Conservation (phyloP, 1,140 invertebrate species). For the Homarus americanus region DNA sequence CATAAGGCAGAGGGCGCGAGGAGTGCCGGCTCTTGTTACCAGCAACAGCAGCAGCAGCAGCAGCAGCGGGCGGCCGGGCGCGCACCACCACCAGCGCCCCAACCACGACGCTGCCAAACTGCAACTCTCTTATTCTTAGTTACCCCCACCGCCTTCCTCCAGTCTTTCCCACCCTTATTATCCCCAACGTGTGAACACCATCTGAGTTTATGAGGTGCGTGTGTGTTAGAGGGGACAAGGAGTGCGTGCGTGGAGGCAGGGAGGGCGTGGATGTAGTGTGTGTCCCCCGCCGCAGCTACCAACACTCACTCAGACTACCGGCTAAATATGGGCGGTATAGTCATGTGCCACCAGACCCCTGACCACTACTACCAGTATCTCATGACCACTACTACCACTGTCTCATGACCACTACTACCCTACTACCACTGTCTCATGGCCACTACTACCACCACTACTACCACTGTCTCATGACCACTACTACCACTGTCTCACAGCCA, state of each 20-base stretch:
- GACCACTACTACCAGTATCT: background rate
- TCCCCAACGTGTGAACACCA: background rate
- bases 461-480: no score
- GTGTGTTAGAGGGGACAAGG: background rate
- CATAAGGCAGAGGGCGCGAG: constrained; percentile 42
- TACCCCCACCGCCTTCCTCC: constrained; percentile 5
- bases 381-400: background rate
- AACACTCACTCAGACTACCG: background rate
- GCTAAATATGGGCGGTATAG: constrained; percentile 31
- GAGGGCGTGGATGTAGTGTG: no score
- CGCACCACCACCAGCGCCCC: constrained; percentile 20
- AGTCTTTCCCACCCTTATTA: background rate
- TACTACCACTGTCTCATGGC: background rate
- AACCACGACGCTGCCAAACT: constrained; percentile 49
- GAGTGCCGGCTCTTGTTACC: constrained; percentile 52
- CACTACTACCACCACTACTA: no score
- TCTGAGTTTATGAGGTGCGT: background rate
- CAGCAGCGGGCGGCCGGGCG: background rate
- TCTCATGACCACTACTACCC: background rate
- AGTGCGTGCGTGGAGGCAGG: no score
- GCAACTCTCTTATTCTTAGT: constrained; percentile 56
- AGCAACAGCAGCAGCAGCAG: constrained; percentile 23
- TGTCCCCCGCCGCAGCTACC: background rate
- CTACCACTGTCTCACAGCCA: no score
- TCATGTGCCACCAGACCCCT: constrained; percentile 20